These are phyloP conservation scores for Drosophila cyrtoloma DNA, from an alignment of 2,888 invertebrate genomes.

Conservation along the genomic window DNA sequence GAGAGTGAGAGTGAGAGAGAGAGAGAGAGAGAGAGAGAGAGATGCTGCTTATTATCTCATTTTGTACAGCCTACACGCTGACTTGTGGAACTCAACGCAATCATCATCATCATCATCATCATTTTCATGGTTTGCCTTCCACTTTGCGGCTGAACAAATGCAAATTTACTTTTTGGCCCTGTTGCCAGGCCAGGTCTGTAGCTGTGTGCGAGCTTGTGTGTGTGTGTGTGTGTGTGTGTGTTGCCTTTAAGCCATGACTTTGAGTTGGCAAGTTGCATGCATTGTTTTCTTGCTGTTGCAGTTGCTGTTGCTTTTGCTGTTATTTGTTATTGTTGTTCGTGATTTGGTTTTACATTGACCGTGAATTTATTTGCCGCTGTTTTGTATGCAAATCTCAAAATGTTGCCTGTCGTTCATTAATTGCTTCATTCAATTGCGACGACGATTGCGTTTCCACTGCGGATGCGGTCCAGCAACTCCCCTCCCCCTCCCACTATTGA, in stretches of 20 bases:
- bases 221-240: slow-evolving; percentile 6
- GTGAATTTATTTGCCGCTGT: slow-evolving; percentile 63
- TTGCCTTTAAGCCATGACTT: slow-evolving; percentile 19
- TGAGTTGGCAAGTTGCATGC: slow-evolving; percentile 21
- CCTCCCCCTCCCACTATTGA: background rate
- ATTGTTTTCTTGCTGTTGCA: slow-evolving; percentile 35
- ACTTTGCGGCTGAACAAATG: slow-evolving; percentile 58
- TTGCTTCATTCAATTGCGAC: slow-evolving; percentile 57
- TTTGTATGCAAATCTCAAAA: slow-evolving; percentile 59
- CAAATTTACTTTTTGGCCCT: slow-evolving; percentile 58
- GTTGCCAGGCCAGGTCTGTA: slow-evolving; percentile 61
- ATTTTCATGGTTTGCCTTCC: slow-evolving; percentile 37
- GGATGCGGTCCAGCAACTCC: slow-evolving; percentile 19
- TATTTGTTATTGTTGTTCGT: slow-evolving; percentile 36
- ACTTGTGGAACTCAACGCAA: slow-evolving; percentile 6
- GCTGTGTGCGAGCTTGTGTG: slow-evolving; percentile 1
- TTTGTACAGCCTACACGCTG: slow-evolving; percentile 69
- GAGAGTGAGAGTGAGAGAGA: background rate
- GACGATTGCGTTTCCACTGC: slow-evolving; percentile 30
- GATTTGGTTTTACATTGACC: slow-evolving; percentile 71
- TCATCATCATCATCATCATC: slow-evolving; percentile 7
- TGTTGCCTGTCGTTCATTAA: slow-evolving; percentile 44
- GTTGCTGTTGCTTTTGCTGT: slow-evolving; percentile 13
- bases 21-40: background rate
- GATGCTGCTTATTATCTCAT: slow-evolving; percentile 46